Conservation (phyloP, 2,888 invertebrate species). For the Anagyrus pseudococci region DNA sequence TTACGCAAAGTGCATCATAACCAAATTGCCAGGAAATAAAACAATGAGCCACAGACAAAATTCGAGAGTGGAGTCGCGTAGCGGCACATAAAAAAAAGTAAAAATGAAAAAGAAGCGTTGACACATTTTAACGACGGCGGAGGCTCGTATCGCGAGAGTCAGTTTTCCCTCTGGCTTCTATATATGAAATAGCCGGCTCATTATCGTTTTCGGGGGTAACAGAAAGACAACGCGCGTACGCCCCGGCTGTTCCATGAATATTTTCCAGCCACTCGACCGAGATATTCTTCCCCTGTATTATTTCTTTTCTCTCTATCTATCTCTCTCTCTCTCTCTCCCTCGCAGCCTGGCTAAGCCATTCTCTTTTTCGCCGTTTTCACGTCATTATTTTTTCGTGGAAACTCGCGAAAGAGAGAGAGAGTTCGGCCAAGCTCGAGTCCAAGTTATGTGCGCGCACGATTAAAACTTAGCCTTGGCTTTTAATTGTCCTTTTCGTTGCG, state of each 20-base stretch:
- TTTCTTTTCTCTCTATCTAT: not conserved
- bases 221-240: conserved; percentile 5
- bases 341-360: conserved; percentile 4
- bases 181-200: conserved; percentile 1
- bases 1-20: too few species aligned
- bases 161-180: not conserved
- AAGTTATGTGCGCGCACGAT: conserved; percentile 17
- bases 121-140: conserved; percentile 11
- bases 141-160: not conserved
- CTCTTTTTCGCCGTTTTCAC: conserved; percentile 8
- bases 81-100: too few species aligned
- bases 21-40: too few species aligned
- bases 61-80: too few species aligned
- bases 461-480: conserved; percentile 23
- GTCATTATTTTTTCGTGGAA: too few species aligned
- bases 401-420: not conserved
- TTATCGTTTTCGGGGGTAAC: not conserved
- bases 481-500: conserved; percentile 16
- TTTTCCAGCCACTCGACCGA: conserved; percentile 35
- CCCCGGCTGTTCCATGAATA: conserved; percentile 31
- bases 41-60: too few species aligned
- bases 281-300: conserved; percentile 24
- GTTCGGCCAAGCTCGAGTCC: conserved; percentile 2
- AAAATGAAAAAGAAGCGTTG: too few species aligned
- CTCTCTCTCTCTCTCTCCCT: too few species aligned